Conservation (phyloP, 1,140 invertebrate genomes). For the Helicoverpa armigera region DNA sequence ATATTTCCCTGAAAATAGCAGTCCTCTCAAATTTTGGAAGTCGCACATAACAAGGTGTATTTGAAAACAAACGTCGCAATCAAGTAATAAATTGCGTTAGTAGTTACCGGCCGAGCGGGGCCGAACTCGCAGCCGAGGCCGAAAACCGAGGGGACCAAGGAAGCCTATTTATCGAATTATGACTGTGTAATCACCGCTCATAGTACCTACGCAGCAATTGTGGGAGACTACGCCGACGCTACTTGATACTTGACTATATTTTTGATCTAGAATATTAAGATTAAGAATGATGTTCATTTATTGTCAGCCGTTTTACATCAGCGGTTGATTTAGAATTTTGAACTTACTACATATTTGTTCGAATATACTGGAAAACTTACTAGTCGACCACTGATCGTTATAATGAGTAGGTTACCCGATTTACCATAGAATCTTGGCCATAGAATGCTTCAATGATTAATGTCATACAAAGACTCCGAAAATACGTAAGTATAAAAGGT, state of each 20-base stretch:
- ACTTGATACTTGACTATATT: constrained; percentile 58
- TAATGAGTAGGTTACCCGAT: no score
- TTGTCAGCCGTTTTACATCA: no score
- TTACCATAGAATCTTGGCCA: no score
- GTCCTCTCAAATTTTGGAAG: not conserved
- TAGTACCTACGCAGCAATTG: constrained; percentile 55
- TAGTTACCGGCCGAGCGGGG: constrained; percentile 57
- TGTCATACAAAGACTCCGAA: no score
- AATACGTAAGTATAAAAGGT: no score
- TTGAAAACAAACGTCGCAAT: constrained; percentile 73
- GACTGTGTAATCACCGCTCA: constrained; percentile 79
- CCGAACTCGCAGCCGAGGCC: constrained; percentile 51
- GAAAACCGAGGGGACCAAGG: constrained; percentile 50
- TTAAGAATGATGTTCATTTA: no score
- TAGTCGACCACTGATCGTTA: no score
- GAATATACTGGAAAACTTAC: no score
- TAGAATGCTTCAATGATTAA: no score
- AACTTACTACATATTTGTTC: no score
- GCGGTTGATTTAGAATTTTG: no score
- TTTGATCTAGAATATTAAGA: not conserved
- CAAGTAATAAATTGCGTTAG: constrained; percentile 80
- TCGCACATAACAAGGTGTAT: constrained; percentile 11
- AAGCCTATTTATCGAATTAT: constrained; percentile 82
- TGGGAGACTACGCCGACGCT: constrained; percentile 3
- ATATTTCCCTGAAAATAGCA: not conserved